Base-by-base conservation (phyloP, 1,140 invertebrate genomes). In the Manduca sexta region DNA sequence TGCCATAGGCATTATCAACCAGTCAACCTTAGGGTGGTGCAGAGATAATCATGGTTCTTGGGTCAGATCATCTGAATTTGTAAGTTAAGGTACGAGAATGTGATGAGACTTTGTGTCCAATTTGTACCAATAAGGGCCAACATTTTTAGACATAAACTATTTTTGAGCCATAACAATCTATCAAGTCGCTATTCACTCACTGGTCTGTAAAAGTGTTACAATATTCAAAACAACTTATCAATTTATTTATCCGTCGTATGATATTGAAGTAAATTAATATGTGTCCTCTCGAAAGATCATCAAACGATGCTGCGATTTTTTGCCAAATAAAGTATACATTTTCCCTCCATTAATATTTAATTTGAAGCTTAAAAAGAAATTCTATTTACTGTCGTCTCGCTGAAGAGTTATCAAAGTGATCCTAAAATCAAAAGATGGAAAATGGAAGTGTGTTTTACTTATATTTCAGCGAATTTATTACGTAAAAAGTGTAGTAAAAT, bases 301-400 rank as follows among this genome's bases (percentile, higher is more conserved):
- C 18, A 13, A 39, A 46, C 29, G 45, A 31, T 34, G 38, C 7
- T 29, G 18, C 38, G 21, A 46, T 38, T 38, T 38, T 29, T 38
- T 46, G 15, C 26, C 15, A 26, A 15, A 29, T 41, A 21, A 49
- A 41, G 29, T 41, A 31, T 21, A 31, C 29, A 40, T 49, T 40
- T 26, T 12, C 29, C 17, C 31, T 30, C 46, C 14, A 38, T 46
- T 46, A 46, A 46, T 46, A 46, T 46, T 46, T 46, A 46, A 46
- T 38, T 38, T 26, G 15, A 16, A 12, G 34, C 45, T 46, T 13
- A 38, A 39, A 38, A 46, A 46, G 17, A 37, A 37, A 38, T 37
- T 38, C 10, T 26, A 12, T 38, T 46, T 38, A 26, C 45, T 38
- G 16, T 46, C 12, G 33, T 26, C 11, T 46, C 45, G 18, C 11